These are phyloP conservation scores for Lagorchestes hirsutus DNA, from an alignment of 2,797 vertebrate genomes.

Conservation along the genomic window DNA sequence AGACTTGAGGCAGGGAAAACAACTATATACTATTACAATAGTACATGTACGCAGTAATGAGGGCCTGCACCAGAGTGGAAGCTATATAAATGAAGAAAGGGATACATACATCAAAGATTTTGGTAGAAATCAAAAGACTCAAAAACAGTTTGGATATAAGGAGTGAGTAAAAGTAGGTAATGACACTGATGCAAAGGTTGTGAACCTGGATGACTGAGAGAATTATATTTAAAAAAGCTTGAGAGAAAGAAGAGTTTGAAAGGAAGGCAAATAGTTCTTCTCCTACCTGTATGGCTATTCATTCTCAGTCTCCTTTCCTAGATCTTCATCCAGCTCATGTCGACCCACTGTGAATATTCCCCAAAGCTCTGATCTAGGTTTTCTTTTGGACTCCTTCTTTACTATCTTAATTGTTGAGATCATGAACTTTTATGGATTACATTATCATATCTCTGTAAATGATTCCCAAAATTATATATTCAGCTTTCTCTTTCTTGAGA, in stretches of 20 bases:
- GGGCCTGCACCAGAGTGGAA: neutral
- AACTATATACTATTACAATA: neutral
- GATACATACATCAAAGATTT: neutral
- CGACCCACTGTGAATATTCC: neutral
- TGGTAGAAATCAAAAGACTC: neutral
- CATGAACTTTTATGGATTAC: neutral
- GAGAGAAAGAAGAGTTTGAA: neutral
- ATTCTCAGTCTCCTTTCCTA: neutral
- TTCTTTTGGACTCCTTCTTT: neutral
- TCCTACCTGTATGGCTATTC: neutral
- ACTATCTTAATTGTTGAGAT: neutral
- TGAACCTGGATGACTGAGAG: neutral
- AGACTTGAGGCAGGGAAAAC: neutral
- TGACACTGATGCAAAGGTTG: neutral
- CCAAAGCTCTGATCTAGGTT: neutral
- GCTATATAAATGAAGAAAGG: neutral
- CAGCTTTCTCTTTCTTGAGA: neutral
- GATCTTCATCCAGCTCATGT: neutral
- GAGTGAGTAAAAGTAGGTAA: neutral
- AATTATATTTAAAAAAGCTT: neutral
- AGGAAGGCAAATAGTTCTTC: neutral
- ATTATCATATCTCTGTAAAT: neutral
- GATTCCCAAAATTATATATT: neutral
- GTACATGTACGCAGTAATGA: neutral
- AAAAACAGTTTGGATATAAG: neutral